These are phyloP conservation scores for Melanotaenia nigrans DNA, from an alignment of 2,797 vertebrate genomes.

Conservation along the genomic window DNA sequence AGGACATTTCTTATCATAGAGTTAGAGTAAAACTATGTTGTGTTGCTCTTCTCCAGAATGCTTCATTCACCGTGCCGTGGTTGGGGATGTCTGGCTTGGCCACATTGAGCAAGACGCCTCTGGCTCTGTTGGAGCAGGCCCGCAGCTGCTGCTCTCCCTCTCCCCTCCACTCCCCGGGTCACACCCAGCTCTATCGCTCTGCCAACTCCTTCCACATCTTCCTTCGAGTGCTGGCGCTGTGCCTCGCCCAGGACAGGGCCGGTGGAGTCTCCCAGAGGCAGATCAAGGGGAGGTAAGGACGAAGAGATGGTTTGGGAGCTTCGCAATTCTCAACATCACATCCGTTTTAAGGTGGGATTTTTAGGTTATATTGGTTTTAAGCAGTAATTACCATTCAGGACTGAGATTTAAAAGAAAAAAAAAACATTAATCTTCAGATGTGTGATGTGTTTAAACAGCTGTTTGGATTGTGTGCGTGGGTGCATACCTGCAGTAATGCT, in stretches of 20 bases:
- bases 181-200: conserved; percentile 86
- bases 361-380: conserved; percentile 23
- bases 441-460: conserved; percentile 53
- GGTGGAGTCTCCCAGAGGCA: conserved; percentile 93
- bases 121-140: conserved; percentile 88
- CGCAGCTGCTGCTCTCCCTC: conserved; percentile 85
- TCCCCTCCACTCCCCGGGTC: conserved; percentile 69
- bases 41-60: conserved; percentile 80
- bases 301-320: conserved; percentile 26
- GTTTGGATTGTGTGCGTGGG: conserved; percentile 45
- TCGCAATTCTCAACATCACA: conserved; percentile 30
- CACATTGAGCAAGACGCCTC: conserved; percentile 86
- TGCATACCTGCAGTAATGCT: conserved; percentile 53
- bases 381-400: conserved; percentile 45
- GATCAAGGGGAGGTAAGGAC: conserved; percentile 94
- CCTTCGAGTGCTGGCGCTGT: conserved; percentile 89
- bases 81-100: conserved; percentile 89
- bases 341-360: conserved; percentile 5
- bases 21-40: conserved; percentile 7
- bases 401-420: conserved; percentile 36
- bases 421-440: conserved; percentile 45
- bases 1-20: neutral
- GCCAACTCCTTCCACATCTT: conserved; percentile 95
- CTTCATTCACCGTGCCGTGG: conserved; percentile 91
- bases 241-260: conserved; percentile 85